Evolutionary conservation across 2,888 invertebrate genomes (phyloP).

Genomic region (Teleogryllus oceanicus): DNA sequence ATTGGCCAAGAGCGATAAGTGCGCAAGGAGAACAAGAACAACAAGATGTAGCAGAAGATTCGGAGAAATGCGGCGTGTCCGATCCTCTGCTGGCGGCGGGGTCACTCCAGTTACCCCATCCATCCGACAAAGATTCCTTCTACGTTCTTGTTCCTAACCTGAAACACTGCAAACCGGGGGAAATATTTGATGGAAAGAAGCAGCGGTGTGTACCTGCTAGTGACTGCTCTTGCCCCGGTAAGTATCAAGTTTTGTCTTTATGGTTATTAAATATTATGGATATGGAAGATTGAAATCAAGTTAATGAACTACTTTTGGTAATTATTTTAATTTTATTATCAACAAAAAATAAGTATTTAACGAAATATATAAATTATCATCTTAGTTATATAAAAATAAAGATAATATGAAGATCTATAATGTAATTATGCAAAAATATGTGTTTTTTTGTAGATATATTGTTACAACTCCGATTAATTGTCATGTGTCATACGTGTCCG

Average conservation of each 20-base stretch:
- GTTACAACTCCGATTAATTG: no score
- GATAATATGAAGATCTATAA: no score
- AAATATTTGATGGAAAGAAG: not conserved
- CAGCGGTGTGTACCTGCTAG: not conserved
- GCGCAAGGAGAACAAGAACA: not conserved
- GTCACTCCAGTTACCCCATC: not conserved
- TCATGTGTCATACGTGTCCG: no score
- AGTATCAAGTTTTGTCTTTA: not conserved
- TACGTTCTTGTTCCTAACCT: not conserved
- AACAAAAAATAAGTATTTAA: no score
- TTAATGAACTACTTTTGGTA: no score
- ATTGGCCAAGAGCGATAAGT: not conserved
- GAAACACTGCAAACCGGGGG: not conserved
- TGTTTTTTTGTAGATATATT: no score
- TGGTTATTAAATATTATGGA: no score
- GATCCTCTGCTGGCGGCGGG: not conserved
- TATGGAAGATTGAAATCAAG: no score
- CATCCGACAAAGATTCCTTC: not conserved
- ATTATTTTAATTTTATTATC: no score
- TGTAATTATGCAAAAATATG: no score
- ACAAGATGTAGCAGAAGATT: not conserved
- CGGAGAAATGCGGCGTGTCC: not conserved
- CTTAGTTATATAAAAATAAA: no score
- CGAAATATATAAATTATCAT: no score
- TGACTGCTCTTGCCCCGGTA: not conserved